Percentiles rank a stretch among this genome's conserved stretches.
Conservation (phyloP, 2,888 invertebrate species). For the Leptinotarsa juncta region DNA sequence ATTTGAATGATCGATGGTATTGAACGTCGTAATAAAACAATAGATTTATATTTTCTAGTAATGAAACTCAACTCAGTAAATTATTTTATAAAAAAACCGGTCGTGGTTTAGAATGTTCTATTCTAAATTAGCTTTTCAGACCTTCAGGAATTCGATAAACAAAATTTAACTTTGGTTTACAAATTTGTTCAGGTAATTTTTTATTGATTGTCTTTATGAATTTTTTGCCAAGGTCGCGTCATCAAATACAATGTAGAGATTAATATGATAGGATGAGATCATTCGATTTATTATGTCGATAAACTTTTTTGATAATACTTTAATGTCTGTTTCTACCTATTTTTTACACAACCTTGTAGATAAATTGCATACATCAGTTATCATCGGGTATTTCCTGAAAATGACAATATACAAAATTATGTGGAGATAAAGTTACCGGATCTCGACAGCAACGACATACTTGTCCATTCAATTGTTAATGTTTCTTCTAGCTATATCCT, state of each 20-base stretch:
- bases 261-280: not conserved
- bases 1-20: not conserved
- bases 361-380: not conserved
- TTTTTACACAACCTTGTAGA: not conserved
- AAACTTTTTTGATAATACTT: too few species aligned
- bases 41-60: too few species aligned
- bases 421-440: conserved; percentile 12
- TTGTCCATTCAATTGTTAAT: conserved; percentile 38
- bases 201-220: not conserved
- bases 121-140: too few species aligned
- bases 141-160: not conserved
- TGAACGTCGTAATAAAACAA: too few species aligned
- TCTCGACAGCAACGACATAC: conserved; percentile 32
- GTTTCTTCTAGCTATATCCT: conserved; percentile 28
- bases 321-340: too few species aligned
- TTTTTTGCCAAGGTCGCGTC: not conserved
- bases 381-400: conserved; percentile 9
- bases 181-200: not conserved
- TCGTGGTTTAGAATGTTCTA: not conserved
- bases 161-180: not conserved
- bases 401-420: conserved; percentile 29
- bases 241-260: not conserved
- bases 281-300: not conserved
- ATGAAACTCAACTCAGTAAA: too few species aligned
- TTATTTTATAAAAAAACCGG: not conserved